Conservation (phyloP, 2,797 vertebrate genomes). For the Amblyopsis hoosieri region DNA sequence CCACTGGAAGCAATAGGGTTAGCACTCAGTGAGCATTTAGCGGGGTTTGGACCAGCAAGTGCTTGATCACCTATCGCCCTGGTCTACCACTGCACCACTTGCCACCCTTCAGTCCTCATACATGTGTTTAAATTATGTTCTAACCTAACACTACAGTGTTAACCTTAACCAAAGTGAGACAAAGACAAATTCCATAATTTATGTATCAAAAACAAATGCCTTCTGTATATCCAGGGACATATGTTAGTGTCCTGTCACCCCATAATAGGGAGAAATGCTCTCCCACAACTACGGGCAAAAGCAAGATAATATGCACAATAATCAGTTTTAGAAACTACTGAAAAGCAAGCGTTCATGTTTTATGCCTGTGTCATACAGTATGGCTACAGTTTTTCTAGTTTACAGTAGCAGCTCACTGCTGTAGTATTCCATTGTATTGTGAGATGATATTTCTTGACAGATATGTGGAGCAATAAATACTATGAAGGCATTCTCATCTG, state of each 20-base stretch:
- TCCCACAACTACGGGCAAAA: conserved; percentile 47
- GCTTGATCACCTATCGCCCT: no score
- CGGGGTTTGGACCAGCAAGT: no score
- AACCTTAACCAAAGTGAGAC: no score
- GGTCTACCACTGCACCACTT: no score
- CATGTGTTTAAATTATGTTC: no score
- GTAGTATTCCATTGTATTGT: conserved; percentile 24
- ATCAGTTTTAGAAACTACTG: neutral
- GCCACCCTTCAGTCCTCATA: no score
- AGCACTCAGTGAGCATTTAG: no score
- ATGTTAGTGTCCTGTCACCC: conserved; percentile 48
- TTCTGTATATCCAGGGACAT: no score
- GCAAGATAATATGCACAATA: conserved; percentile 14
- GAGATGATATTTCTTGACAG: conserved; percentile 23
- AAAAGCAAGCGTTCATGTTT: neutral
- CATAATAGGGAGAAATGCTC: conserved; percentile 39
- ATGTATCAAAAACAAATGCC: no score
- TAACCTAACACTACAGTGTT: no score
- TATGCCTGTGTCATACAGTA: neutral
- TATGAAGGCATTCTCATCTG: conserved; percentile 34
- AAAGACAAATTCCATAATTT: no score
- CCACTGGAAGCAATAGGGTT: no score
- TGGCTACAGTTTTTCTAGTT: conserved; percentile 1
- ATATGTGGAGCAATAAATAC: conserved; percentile 21
- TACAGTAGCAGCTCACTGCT: neutral